phyloP scores from a whole-genome alignment of 1,140 invertebrate species.

The Oppia nitens region DNA sequence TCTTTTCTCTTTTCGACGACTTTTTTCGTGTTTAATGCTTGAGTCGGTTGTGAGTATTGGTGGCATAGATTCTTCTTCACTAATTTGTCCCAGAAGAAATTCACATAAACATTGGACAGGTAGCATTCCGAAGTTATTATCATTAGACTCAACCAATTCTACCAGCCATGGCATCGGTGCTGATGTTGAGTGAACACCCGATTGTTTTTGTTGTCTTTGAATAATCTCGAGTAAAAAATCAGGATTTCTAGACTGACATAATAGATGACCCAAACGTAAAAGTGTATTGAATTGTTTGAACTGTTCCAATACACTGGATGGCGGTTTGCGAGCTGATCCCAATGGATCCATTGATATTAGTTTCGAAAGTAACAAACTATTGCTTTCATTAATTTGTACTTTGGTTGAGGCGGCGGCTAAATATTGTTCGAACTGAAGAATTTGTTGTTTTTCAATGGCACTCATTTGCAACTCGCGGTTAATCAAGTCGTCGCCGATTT shows the following conservation, averaged over 20 bases:
- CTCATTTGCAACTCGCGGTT: slow-evolving; percentile 43
- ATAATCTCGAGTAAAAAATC: slow-evolving; percentile 70
- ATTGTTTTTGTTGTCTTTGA: slow-evolving; percentile 45
- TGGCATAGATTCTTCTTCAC: slow-evolving; percentile 30
- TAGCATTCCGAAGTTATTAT: slow-evolving; percentile 62
- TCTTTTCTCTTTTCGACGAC: slow-evolving; percentile 30
- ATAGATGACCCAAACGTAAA: slow-evolving; percentile 71
- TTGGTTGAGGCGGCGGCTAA: slow-evolving; percentile 70
- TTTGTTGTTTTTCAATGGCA: slow-evolving; percentile 55
- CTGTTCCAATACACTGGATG: slow-evolving; percentile 54
- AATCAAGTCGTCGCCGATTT: slow-evolving; percentile 41
- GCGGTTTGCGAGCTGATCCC: slow-evolving; percentile 60
- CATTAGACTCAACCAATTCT: slow-evolving; percentile 77
- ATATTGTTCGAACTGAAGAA: slow-evolving; percentile 82
- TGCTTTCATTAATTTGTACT: slow-evolving; percentile 69
- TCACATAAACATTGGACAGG: slow-evolving; percentile 92
- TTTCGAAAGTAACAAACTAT: slow-evolving; percentile 63
- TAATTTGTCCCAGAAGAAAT: slow-evolving; percentile 51
- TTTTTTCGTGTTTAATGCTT: slow-evolving; percentile 24
- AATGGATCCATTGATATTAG: slow-evolving; percentile 63
- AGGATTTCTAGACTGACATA: slow-evolving; percentile 72
- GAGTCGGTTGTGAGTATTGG: neutral
- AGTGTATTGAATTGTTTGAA: slow-evolving; percentile 52
- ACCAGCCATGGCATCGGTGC: slow-evolving; percentile 94
- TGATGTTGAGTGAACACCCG: slow-evolving; percentile 37